These are phyloP conservation scores for Pollenia angustigena DNA, from an alignment of 2,888 invertebrate genomes.

Conservation along the genomic window DNA sequence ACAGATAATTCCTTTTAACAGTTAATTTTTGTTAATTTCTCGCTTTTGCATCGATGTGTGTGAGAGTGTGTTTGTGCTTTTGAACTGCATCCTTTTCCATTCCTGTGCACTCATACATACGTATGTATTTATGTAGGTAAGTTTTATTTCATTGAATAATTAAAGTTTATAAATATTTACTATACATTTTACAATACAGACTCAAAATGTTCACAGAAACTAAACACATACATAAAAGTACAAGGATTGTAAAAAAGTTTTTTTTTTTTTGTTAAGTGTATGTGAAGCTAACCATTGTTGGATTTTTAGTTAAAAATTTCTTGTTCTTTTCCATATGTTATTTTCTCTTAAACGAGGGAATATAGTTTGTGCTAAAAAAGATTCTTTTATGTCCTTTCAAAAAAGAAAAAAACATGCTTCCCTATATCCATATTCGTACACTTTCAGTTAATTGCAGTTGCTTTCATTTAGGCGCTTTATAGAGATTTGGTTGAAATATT, in stretches of 20 bases:
- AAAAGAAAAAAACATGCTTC: background rate
- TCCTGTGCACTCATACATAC: background rate
- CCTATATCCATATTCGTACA: background rate
- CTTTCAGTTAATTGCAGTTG: slow-evolving; percentile 46
- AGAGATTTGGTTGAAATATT: background rate
- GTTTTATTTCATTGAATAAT: slow-evolving; percentile 66
- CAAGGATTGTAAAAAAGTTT: background rate
- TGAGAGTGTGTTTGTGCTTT: background rate
- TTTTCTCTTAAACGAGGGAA: background rate
- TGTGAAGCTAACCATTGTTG: slow-evolving; percentile 6
- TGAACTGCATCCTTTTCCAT: background rate
- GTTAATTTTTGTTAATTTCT: background rate
- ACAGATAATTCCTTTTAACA: background rate
- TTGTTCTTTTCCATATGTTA: background rate
- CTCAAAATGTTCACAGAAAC: background rate
- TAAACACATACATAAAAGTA: background rate
- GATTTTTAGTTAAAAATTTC: background rate
- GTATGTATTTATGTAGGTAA: slow-evolving; percentile 31
- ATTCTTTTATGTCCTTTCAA: slow-evolving; percentile 31
- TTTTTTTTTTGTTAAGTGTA: no score
- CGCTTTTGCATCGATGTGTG: background rate
- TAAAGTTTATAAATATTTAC: slow-evolving; percentile 62
- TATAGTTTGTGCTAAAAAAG: background rate
- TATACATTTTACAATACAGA: background rate
- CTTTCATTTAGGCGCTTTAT: background rate